phyloP scores from a whole-genome alignment of 2,113 vertebrate genomes.

The Catharus bicknelli region DNA sequence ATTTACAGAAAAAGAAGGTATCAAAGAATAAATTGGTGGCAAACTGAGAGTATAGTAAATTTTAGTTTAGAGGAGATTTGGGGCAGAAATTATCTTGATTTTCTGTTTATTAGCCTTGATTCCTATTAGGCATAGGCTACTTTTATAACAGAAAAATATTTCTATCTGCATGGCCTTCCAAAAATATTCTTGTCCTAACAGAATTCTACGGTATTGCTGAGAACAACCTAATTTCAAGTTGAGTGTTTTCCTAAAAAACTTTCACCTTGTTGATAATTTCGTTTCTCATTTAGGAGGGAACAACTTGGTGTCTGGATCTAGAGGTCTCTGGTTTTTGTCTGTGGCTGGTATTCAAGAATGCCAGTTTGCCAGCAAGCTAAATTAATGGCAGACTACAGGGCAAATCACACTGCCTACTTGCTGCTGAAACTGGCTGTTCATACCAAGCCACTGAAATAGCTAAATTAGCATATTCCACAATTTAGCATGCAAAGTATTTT shows the following conservation, averaged over 20 bases:
- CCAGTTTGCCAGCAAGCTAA: background rate
- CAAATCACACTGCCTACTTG: background rate
- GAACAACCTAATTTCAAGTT: background rate
- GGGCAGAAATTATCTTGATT: background rate
- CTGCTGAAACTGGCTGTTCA: background rate
- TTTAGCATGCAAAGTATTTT: slow-evolving; percentile 18
- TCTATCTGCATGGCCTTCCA: background rate
- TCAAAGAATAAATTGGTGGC: background rate
- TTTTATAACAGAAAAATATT: background rate
- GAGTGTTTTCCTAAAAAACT: background rate
- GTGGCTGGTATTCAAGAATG: background rate
- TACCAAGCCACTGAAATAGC: background rate
- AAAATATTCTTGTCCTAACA: background rate
- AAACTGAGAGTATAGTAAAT: background rate
- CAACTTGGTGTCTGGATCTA: background rate
- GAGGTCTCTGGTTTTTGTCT: background rate
- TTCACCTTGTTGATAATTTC: background rate
- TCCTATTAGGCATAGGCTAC: background rate
- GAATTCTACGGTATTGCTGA: background rate
- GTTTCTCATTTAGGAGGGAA: background rate
- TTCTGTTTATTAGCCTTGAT: background rate
- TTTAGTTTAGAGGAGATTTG: background rate
- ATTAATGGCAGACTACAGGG: background rate
- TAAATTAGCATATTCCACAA: background rate
- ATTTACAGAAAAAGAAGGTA: background rate